These are phyloP conservation scores for Prunella fulvescens DNA, from an alignment of 2,113 vertebrate genomes.

Conservation along the genomic window DNA sequence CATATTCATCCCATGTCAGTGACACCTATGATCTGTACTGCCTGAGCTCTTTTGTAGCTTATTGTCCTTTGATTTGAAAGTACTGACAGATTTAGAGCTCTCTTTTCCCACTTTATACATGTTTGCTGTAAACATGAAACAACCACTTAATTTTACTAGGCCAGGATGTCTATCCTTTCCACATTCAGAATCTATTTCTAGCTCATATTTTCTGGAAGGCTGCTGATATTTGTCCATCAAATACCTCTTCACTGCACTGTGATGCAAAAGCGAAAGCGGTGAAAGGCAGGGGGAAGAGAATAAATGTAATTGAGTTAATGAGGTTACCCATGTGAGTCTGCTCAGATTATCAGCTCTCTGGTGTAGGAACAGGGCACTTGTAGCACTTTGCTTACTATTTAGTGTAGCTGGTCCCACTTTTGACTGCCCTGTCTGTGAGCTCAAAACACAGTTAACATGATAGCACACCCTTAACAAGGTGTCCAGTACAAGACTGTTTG, in stretches of 20 bases:
- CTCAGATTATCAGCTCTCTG: not conserved
- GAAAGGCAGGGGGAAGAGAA: not conserved
- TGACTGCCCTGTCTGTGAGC: not conserved
- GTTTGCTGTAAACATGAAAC: not conserved
- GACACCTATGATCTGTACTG: not conserved
- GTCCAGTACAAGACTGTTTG: not conserved
- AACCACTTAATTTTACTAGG: not conserved
- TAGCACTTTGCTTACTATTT: not conserved
- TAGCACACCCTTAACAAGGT: not conserved
- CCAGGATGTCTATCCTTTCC: not conserved
- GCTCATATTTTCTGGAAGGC: not conserved
- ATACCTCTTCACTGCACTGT: not conserved
- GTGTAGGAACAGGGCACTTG: not conserved
- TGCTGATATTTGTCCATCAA: not conserved
- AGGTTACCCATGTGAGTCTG: slow-evolving; percentile 23
- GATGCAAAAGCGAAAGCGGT: not conserved
- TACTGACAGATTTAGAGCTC: not conserved
- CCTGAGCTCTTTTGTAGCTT: not conserved
- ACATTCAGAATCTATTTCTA: not conserved
- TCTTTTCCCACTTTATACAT: not conserved
- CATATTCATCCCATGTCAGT: not conserved
- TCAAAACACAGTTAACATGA: not conserved
- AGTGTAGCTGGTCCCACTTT: not conserved
- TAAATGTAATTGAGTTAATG: slow-evolving; percentile 38
- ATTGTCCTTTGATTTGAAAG: not conserved